Base-by-base conservation (phyloP, 2,113 vertebrate genomes). In the Uria lomvia region DNA sequence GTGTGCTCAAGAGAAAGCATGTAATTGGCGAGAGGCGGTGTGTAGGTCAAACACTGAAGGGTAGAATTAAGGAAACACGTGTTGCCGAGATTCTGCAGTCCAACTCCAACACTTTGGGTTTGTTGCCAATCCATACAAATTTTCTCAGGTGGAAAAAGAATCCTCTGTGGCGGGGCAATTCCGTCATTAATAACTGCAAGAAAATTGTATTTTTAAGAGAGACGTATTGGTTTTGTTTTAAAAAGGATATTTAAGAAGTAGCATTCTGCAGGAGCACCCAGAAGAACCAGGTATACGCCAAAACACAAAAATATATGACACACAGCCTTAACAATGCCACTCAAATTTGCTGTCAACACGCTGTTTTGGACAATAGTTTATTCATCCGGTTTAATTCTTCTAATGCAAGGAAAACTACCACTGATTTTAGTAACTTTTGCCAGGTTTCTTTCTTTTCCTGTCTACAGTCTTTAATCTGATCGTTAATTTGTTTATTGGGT, bases 1-100 rank as follows among this genome's bases (percentile, higher is more conserved):
- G 99, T 99, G 98, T 99, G 99, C 83, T 99, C 99, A 18, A 99
- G 98, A 17, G 99, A 99, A 55, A 99, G 98, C 99, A 99, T 98
- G 96, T 99, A 99, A 95, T 99, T 99, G 91, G 99, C 98, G 10
- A 99, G 98, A 19, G 99, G 99, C 13, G 99, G 98, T 0, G 99
- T 99, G 94, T 99, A 99, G 9, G 99, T 99, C 86, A 99, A 97
- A 98, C 99, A 99, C 71, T 99, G 99, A n/a, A 99, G 95, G 21
- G 99, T 99, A 17, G 99, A 98, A 96, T 99, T 99, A 67, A 99
- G 98, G 95, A 99, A 99, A 93, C 99, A 99, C 0, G 99, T 99
- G 93, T 99, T 99, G 97, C 99, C 99, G 53, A 99, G 97, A 84
- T 99, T 99, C 92, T 99, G 98, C 91, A 99, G 98, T n/a, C 99